phyloP scores from a whole-genome alignment of 2,797 vertebrate genomes.

The Carcharodon carcharias region DNA sequence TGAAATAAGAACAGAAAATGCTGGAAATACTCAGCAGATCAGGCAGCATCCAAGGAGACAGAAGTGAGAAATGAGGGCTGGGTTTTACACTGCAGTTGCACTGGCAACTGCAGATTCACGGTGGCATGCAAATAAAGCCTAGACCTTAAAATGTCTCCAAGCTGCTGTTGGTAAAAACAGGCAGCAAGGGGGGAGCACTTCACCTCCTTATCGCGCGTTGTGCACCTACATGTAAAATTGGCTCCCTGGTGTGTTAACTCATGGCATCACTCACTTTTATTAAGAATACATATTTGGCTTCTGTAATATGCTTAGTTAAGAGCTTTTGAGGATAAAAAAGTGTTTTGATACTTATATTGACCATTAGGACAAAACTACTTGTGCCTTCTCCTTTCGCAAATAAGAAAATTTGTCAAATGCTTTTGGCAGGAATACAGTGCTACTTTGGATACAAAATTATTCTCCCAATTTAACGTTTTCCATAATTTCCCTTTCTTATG shows the following conservation, averaged over 20 bases:
- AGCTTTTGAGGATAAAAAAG: not conserved
- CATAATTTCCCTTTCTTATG: not conserved
- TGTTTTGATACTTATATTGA: not conserved
- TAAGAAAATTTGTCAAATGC: not conserved
- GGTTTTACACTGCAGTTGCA: too few species aligned
- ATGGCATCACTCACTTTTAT: not conserved
- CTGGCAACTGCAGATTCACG: not conserved
- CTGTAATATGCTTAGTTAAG: not conserved
- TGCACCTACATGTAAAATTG: not conserved
- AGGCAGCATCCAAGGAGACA: too few species aligned
- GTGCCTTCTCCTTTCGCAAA: not conserved
- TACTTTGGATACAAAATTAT: not conserved
- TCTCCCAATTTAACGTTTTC: not conserved
- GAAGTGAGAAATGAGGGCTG: too few species aligned
- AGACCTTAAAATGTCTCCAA: not conserved
- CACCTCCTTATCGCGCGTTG: not conserved
- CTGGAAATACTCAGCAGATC: too few species aligned
- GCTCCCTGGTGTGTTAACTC: not conserved
- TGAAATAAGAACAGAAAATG: too few species aligned
- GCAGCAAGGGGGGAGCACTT: not conserved
- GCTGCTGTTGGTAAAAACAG: not conserved
- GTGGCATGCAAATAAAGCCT: not conserved
- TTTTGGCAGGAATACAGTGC: not conserved
- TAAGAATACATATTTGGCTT: not conserved
- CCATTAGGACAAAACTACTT: not conserved